Percentiles rank a stretch among this genome's conserved stretches.
Conservation (phyloP, 2,888 invertebrate genomes). For the Muscina levida region DNA sequence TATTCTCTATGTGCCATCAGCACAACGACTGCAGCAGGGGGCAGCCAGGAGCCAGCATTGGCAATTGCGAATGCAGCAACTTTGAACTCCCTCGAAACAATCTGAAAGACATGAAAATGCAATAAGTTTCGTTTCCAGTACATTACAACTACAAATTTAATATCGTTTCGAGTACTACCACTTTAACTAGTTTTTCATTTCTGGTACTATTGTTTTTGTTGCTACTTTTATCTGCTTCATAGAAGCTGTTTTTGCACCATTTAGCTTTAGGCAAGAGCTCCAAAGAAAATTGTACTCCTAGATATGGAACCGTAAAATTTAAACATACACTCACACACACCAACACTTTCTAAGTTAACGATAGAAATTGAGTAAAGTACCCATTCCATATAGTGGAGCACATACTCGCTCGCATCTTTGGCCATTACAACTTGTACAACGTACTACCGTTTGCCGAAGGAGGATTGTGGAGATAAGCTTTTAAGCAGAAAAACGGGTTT, state of each 20-base stretch:
- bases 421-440: constrained; percentile 22
- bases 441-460: constrained; percentile 34
- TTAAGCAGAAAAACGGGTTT: constrained; percentile 63
- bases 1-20: too few relatives aligned
- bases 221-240: constrained; percentile 24
- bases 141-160: constrained; percentile 32
- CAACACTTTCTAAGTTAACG: background rate
- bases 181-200: constrained; percentile 35
- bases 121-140: constrained; percentile 30
- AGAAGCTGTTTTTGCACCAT: constrained; percentile 55
- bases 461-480: constrained; percentile 57
- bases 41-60: constrained; percentile 16
- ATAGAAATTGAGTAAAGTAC: constrained; percentile 46
- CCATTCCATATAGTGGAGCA: constrained; percentile 29
- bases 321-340: constrained; percentile 3
- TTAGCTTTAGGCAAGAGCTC: constrained; percentile 49
- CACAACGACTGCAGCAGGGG: constrained; percentile 13
- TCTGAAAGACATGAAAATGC: background rate
- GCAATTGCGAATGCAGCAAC: background rate
- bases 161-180: constrained; percentile 16
- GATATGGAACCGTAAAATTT: constrained; percentile 25
- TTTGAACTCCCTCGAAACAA: constrained; percentile 16
- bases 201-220: constrained; percentile 17
- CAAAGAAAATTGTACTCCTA: constrained; percentile 42
- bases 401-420: background rate